Evolutionary conservation across 2,797 vertebrate genomes (phyloP), one percentile per base, ranked within the genome.

Genomic region (Fringilla coelebs): DNA sequence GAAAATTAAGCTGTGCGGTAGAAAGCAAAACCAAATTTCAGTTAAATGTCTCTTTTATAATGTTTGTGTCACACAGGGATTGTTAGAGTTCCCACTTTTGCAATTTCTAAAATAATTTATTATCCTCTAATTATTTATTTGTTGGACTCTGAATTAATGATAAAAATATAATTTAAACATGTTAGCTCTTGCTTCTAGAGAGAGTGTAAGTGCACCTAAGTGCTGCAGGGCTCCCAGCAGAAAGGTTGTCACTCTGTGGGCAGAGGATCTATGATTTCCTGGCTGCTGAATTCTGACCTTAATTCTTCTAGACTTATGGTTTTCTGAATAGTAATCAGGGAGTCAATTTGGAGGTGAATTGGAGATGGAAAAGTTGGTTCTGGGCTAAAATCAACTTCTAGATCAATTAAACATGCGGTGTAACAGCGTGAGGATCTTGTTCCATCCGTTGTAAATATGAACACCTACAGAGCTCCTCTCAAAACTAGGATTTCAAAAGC

Each of bases 121-220:
- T 88, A 16, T 52, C 21, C 80, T 70, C 40, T 75, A 79, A 62
- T 62, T 81, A 54, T 45, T 79, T 1, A 60, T 76, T 71, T 88
- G 7, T n/a, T 68, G 12, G 6, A 68, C 26, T 48, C 31, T 34
- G 17, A 72, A 81, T 18, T 55, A 67, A 45, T 22, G 13, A 54
- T 52, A 7, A 88, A 89, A 80, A 57, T 19, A 5, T 7, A 2
- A 25, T 28, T 61, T 88, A 68, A 65, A 46, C 18, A 70, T 1
- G 0, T 26, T 65, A 68, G 10, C 5, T 51, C n/a, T 43, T 75
- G 10, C 10, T 83, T 48, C 51, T 48, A 26, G 20, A 78, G 13
- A 61, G 20, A 20, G 10, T 25, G 3, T 21, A 49, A 82, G 25
- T 9, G 32, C 31, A 71, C 0, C 0, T n/a, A n/a, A 43, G 7